Conservation (phyloP, 1,140 invertebrate genomes). For the Ostrea denselamellosa region DNA sequence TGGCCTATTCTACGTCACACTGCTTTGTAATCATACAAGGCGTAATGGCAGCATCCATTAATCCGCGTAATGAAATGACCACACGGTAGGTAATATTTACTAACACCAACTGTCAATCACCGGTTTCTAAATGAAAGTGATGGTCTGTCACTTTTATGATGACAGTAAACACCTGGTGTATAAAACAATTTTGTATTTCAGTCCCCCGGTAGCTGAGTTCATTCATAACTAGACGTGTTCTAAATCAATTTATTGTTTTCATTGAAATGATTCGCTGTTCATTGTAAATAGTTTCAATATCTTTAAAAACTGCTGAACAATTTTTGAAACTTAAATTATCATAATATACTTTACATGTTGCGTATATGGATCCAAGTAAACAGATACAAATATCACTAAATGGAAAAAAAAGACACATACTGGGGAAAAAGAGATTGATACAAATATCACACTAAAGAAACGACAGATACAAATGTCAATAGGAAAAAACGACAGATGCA, state of each 20-base stretch:
- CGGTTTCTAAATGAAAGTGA: not conserved
- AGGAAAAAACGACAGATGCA: too few relatives aligned
- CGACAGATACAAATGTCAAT: too few relatives aligned
- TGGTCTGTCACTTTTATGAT: not conserved
- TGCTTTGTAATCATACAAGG: not conserved
- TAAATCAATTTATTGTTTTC: not conserved
- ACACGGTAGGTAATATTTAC: not conserved
- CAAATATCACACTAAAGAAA: too few relatives aligned
- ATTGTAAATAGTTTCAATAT: too few relatives aligned
- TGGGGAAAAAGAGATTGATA: too few relatives aligned
- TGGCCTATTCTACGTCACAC: not conserved
- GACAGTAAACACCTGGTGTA: not conserved
- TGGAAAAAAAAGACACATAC: too few relatives aligned
- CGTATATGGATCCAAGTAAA: too few relatives aligned
- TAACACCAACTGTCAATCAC: not conserved
- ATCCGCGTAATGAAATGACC: not conserved
- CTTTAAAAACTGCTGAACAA: too few relatives aligned
- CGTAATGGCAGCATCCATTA: not conserved
- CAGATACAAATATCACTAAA: too few relatives aligned
- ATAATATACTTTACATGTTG: too few relatives aligned
- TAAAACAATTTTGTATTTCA: not conserved
- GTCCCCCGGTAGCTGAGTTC: not conserved
- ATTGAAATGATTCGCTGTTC: not conserved
- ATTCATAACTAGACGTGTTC: not conserved
- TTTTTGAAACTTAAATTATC: too few relatives aligned